phyloP scores from a whole-genome alignment of 2,888 invertebrate species.

The Euplagia quadripunctaria region DNA sequence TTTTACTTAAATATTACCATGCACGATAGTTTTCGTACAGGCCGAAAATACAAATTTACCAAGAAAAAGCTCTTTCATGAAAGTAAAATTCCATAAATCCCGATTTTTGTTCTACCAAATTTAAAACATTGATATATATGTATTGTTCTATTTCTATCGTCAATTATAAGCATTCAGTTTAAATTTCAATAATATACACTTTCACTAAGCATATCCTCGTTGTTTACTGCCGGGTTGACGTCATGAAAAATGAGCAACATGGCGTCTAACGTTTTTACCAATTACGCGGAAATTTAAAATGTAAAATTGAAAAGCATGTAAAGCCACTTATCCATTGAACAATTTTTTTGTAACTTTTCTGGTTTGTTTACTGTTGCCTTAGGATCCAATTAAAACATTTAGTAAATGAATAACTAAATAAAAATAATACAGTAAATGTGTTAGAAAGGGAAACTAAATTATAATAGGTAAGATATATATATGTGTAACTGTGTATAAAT shows the following conservation, averaged over 20 bases:
- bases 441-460: neutral
- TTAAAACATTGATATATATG: neutral
- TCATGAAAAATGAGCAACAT: neutral
- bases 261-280: neutral
- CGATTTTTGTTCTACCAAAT: too few species aligned
- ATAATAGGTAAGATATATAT: too few species aligned
- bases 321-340: neutral
- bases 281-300: neutral
- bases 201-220: neutral
- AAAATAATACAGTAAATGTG: neutral
- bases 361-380: too few species aligned
- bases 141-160: neutral
- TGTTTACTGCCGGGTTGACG: neutral
- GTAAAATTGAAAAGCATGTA: too few species aligned
- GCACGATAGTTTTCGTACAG: neutral
- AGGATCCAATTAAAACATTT: neutral
- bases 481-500: too few species aligned
- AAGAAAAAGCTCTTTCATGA: neutral
- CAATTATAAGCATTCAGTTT: neutral
- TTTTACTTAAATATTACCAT: neutral
- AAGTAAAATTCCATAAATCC: neutral
- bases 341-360: neutral
- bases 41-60: neutral
- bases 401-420: neutral
- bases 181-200: neutral